phyloP scores from a whole-genome alignment of 2,797 vertebrate genomes.

The Mormyrus hasselquistii region DNA sequence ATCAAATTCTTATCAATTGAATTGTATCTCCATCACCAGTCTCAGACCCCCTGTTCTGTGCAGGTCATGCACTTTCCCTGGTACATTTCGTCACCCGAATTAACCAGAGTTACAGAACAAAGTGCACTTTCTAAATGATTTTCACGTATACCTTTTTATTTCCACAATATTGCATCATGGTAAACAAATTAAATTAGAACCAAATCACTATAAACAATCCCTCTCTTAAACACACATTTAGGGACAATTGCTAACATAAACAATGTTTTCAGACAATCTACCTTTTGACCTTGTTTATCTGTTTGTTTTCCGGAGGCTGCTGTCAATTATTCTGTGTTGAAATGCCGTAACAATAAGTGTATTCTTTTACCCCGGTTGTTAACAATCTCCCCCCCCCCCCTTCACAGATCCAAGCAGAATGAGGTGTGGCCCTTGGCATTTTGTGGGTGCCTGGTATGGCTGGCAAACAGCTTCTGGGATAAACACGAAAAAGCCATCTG shows the following conservation, averaged over 20 bases:
- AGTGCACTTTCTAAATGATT: neutral
- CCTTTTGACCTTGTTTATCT: neutral
- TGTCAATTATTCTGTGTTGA: neutral
- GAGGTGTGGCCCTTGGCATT: neutral
- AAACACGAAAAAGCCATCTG: neutral
- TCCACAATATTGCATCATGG: neutral
- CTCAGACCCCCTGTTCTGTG: neutral
- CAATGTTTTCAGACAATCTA: neutral
- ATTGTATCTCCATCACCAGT: neutral
- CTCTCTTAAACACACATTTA: constrained; percentile 4
- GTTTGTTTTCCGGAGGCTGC: neutral
- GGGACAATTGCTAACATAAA: neutral
- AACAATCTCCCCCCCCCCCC: neutral
- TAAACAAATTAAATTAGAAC: neutral
- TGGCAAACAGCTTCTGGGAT: neutral
- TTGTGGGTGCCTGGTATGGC: neutral
- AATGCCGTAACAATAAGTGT: neutral
- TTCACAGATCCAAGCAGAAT: neutral
- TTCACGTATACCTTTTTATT: neutral
- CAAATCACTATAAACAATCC: neutral
- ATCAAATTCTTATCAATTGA: neutral
- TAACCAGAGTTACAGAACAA: neutral
- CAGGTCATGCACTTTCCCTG: neutral
- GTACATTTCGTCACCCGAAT: neutral
- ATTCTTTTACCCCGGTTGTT: neutral